These are phyloP conservation scores for Isaurus tuberculatus DNA, from an alignment of 92 coral and sea anemone species.

Conservation along the genomic window DNA sequence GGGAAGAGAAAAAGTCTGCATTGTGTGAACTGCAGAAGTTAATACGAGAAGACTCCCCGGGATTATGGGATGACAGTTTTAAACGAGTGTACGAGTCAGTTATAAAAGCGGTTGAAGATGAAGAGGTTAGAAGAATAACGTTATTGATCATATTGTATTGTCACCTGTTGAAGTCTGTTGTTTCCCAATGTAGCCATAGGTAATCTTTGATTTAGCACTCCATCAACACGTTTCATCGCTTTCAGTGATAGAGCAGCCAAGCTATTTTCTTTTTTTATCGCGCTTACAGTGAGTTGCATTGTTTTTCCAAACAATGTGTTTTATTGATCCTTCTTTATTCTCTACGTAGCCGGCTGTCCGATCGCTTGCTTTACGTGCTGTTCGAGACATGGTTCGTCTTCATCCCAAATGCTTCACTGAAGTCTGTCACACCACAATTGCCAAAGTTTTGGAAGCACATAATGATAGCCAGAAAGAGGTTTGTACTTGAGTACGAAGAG, in stretches of 20 bases:
- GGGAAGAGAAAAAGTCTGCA: constrained; percentile 86
- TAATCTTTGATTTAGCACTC: too few relatives aligned
- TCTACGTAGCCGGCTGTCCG: constrained; percentile 77
- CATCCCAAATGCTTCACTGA: constrained; percentile 85
- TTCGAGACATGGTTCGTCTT: constrained; percentile 94
- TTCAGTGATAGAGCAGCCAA: too few relatives aligned
- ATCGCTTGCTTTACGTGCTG: constrained; percentile 84
- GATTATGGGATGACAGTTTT: constrained; percentile 82
- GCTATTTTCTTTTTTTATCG: too few relatives aligned
- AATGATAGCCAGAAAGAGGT: constrained; percentile 97
- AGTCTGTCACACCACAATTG: constrained; percentile 73
- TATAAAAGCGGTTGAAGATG: constrained; percentile 85
- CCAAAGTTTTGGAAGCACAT: constrained; percentile 87
- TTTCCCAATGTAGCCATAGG: too few relatives aligned
- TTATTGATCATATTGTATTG: too few relatives aligned
- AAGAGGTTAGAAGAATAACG: constrained; percentile 68
- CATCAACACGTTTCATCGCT: too few relatives aligned
- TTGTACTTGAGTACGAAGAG: not conserved
- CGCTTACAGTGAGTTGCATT: too few relatives aligned
- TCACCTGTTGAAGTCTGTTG: too few relatives aligned
- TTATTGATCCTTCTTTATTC: not conserved
- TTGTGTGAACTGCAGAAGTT: constrained; percentile 85
- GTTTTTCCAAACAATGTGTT: not conserved
- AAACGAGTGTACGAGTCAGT: constrained; percentile 73
- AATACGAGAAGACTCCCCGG: constrained; percentile 85